phyloP scores from a whole-genome alignment of 2,888 invertebrate genomes.

The Sarcophaga variegata region DNA sequence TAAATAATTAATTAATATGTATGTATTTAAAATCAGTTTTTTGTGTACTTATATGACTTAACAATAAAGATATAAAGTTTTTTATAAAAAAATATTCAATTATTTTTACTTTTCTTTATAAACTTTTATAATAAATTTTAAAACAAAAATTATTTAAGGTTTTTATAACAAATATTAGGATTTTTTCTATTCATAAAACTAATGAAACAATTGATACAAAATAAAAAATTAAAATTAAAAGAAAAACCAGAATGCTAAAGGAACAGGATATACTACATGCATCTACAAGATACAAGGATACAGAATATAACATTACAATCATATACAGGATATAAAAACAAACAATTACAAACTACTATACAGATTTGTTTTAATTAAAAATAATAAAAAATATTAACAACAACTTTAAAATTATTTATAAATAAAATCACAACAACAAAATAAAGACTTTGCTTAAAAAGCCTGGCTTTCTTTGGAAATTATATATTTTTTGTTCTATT shows the following conservation, averaged over 20 bases:
- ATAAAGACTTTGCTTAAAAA: slow-evolving; percentile 3
- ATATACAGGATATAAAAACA: slow-evolving; percentile 35
- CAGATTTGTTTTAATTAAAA: neutral
- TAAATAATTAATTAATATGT: neutral
- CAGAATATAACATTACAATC: neutral
- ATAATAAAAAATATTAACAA: slow-evolving; percentile 16
- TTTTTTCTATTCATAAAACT: slow-evolving; percentile 57
- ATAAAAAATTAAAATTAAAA: slow-evolving; percentile 42
- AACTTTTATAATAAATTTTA: neutral
- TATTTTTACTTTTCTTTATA: slow-evolving; percentile 9
- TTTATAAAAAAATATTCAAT: slow-evolving; percentile 66
- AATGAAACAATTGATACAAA: too few relatives aligned
- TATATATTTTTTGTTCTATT: neutral
- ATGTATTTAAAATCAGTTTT: slow-evolving; percentile 51
- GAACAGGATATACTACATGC: slow-evolving; percentile 71
- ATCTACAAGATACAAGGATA: slow-evolving; percentile 64
- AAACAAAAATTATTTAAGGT: slow-evolving; percentile 20
- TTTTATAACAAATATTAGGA: slow-evolving; percentile 1
- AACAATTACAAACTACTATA: slow-evolving; percentile 34
- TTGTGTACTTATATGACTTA: slow-evolving; percentile 62
- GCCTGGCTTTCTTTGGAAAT: neutral
- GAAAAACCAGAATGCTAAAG: slow-evolving; percentile 50
- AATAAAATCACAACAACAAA: slow-evolving; percentile 36
- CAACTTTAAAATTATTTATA: slow-evolving; percentile 2
- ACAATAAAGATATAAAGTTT: slow-evolving; percentile 58